Percentiles rank a stretch among this genome's conserved stretches.
Evolutionary conservation across 2,113 vertebrate genomes (phyloP).

Genomic region (Sprattus sprattus): DNA sequence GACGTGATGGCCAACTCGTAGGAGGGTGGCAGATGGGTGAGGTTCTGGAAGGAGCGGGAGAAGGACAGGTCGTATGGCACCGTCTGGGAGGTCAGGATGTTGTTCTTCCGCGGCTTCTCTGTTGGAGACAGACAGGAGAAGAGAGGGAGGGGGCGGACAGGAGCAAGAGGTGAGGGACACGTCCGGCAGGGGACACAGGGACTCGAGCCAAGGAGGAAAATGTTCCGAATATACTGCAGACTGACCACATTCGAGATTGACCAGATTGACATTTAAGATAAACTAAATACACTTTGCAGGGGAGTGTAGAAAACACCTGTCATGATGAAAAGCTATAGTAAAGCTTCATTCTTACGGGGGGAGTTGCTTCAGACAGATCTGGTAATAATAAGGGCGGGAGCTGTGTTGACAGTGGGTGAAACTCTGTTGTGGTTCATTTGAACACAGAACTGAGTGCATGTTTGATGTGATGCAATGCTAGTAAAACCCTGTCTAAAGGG

Average conservation of each 20-base stretch:
- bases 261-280: not conserved
- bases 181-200: not conserved
- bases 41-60: constrained; percentile 96
- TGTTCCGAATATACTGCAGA: not conserved
- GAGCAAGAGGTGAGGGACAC: constrained; percentile 32
- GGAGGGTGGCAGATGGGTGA: constrained; percentile 89
- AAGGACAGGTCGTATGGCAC: constrained; percentile 95
- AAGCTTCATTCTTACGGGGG: not conserved
- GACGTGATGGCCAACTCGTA: constrained; percentile 88
- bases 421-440: not conserved
- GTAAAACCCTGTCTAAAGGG: not conserved
- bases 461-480: not conserved
- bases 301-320: not conserved
- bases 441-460: not conserved
- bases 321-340: not conserved
- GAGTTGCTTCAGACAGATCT: not conserved
- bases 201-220: not conserved
- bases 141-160: constrained; percentile 24
- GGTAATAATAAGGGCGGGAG: not conserved
- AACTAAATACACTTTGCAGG: not conserved
- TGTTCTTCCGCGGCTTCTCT: constrained; percentile 94
- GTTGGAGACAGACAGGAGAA: constrained; percentile 39
- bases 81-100: constrained; percentile 94
- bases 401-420: not conserved
- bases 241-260: not conserved